These are phyloP conservation scores for Tachyglossus aculeatus DNA, from an alignment of 2,797 vertebrate genomes.

Conservation along the genomic window DNA sequence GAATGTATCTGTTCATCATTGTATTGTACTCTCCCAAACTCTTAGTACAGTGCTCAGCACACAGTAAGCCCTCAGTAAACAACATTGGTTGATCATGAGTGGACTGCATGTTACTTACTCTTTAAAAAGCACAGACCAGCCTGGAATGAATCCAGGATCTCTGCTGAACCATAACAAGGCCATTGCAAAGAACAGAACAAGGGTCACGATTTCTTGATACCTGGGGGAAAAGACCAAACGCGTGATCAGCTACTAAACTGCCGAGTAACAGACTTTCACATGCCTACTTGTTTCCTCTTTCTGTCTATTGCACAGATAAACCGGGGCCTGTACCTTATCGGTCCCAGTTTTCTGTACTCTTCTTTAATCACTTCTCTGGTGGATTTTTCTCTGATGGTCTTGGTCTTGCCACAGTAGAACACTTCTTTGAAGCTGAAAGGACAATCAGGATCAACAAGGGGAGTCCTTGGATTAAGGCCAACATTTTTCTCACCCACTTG, in stretches of 20 bases:
- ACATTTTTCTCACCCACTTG: neutral
- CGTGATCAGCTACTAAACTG: constrained; percentile 27
- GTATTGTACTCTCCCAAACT: no score
- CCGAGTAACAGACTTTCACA: neutral
- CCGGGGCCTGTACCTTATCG: constrained; percentile 77
- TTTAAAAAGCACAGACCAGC: constrained; percentile 87
- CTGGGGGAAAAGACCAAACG: constrained; percentile 69
- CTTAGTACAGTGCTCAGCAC: no score
- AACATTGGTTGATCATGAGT: no score
- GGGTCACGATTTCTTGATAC: constrained; percentile 85
- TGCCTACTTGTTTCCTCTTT: constrained; percentile 36
- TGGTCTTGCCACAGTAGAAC: constrained; percentile 75
- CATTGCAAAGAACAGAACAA: constrained; percentile 85
- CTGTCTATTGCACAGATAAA: constrained; percentile 51
- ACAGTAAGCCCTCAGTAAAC: no score
- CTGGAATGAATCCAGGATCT: constrained; percentile 88
- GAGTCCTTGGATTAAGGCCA: neutral
- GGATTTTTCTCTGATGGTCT: constrained; percentile 75
- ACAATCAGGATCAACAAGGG: constrained; percentile 4
- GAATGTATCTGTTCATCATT: no score
- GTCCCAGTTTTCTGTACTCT: constrained; percentile 83
- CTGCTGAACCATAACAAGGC: constrained; percentile 89
- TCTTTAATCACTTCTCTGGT: constrained; percentile 80
- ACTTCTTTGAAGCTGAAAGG: constrained; percentile 81
- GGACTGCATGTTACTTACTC: constrained; percentile 76